Evolutionary conservation across 2,888 invertebrate species (phyloP), one percentile per base, ranked within the genome.

Genomic region (Papilio gigon): DNA sequence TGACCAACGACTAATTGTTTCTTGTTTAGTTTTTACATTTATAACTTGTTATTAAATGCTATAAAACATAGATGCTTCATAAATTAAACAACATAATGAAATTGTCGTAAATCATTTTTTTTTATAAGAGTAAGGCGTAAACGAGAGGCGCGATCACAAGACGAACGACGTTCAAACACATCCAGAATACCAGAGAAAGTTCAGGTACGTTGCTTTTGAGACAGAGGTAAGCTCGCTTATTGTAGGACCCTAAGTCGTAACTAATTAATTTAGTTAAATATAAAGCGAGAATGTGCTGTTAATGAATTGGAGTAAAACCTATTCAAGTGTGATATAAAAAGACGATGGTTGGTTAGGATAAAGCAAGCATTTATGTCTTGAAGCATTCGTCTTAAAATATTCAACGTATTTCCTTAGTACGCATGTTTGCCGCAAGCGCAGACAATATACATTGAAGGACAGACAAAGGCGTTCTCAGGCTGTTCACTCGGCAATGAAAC

Each of bases 391-490:
- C n/a, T 12, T 27, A n/a, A n/a, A 27, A 27, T 53, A 27, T 53
- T 53, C 53, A 27, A 53, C 27, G n/a, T 53, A 53, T 27, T 53
- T 53, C 27, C 53, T 53, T 14, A 5, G 11, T 27, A 11, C 6
- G 47, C 33, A 8, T 44, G 62, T 47, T 30, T 62, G 44, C 44
- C 25, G 37, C 53, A 33, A 42, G 35, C 11, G 37, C 17, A 58
- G 20, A 65, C 30, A 42, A 58, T 30, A 17, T 33, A 42, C 22
- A 65, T 56, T 56, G 42, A 58, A 42, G 65, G 65, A 33, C 62
- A 42, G 35, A 67, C 67, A 67, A 67, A 67, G 44, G 11, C 33
- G 56, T 67, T 67, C 62, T 56, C 53, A 56, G 53, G 42, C 42
- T 25, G 22, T 62, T 53, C 33, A 44, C 25, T 20, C 4, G 61